Base-by-base conservation (phyloP, 2,113 vertebrate genomes). In the Merops nubicus region DNA sequence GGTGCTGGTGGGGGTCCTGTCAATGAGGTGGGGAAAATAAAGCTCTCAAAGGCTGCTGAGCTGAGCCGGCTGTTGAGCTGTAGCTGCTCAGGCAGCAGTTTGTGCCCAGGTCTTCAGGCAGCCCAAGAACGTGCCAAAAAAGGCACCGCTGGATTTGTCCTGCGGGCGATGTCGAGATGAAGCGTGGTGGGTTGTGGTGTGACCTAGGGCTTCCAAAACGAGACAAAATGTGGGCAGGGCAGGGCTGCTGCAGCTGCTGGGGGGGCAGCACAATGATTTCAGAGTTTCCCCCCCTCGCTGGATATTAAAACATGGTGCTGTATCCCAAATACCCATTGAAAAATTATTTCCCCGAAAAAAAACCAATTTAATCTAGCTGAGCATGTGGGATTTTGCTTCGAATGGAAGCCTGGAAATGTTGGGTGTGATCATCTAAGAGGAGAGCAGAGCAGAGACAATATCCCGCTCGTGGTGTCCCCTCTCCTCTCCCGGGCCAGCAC, bases 71-170 rank as follows among this genome's bases (percentile, higher is more conserved):
- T 12, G 16, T 63, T 53, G 16, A 25, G 47, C 21, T n/a, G 17
- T 29, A 26, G 34, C 40, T 31, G 8, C 26, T 50, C 22, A 42
- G 88, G 36, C 50, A 91, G 38, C 29, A 9, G 6, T 67, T 81
- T 69, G 64, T 40, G 40, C n/a, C 34, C 7, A 21, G 18, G 45
- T 60, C 42, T 85, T 57, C 2, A 3, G 48, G 28, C 43, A 33
- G 34, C 48, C 64, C 1, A 1, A 25, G 15, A 29, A 11, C 2
- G 2, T 4, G 0, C 15, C 1, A 0, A 22, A 23, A 23, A 56
- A 42, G 51, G 19, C 38, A 9, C 25, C 0, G 0, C 36, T 19
- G 11, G 20, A 11, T 67, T 54, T 38, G 31, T 38, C 60, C 60
- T 2, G 0, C 25, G 47, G 26, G 34, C 0, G 1, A 14, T 25